These are phyloP conservation scores for Uromys caudimaculatus DNA, from an alignment of 2,797 vertebrate species.

Conservation along the genomic window DNA sequence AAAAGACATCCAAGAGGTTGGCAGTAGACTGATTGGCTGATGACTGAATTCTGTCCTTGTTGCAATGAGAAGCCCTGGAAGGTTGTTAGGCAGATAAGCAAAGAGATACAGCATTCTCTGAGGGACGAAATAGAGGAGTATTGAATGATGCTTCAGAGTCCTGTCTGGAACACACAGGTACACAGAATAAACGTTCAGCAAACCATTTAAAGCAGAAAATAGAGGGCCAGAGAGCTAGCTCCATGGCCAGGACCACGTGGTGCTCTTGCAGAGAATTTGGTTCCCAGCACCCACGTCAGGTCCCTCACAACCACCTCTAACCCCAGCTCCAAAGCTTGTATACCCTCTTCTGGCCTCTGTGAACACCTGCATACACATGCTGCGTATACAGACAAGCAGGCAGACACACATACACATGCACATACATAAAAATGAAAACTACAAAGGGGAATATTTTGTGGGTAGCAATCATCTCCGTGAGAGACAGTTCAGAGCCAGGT, in stretches of 20 bases:
- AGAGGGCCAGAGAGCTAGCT: background rate
- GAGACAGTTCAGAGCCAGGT: background rate
- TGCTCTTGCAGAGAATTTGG: background rate
- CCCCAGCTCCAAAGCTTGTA: background rate
- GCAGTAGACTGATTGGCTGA: too few relatives aligned
- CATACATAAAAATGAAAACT: background rate
- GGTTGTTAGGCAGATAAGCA: background rate
- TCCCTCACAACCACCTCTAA: background rate
- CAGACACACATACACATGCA: background rate
- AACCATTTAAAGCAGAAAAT: background rate
- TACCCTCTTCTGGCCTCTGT: background rate
- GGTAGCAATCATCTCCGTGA: background rate
- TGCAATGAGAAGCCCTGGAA: background rate
- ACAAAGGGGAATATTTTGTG: background rate
- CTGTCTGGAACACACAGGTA: background rate
- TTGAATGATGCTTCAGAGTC: background rate
- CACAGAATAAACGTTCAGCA: background rate
- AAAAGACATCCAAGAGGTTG: background rate
- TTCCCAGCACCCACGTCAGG: background rate
- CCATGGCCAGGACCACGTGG: too few relatives aligned
- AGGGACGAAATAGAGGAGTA: background rate
- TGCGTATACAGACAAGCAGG: background rate
- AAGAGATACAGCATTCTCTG: background rate
- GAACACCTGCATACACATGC: too few relatives aligned
- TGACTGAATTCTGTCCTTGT: background rate